phyloP scores from a whole-genome alignment of 2,797 vertebrate species.

The Leptoclinus maculatus region DNA sequence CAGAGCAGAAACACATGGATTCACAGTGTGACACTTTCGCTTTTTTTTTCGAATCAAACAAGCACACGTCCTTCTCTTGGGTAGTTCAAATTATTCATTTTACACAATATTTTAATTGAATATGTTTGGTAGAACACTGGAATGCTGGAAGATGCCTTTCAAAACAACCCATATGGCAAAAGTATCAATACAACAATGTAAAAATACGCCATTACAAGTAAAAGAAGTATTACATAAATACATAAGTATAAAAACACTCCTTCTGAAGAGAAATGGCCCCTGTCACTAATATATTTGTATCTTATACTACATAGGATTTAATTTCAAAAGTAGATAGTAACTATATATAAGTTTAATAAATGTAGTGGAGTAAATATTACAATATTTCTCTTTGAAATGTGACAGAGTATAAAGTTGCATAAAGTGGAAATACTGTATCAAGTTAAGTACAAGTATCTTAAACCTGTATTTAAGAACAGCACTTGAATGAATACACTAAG shows the following conservation, averaged over 20 bases:
- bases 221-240: neutral
- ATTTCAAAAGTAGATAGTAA: neutral
- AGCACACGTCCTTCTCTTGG: neutral
- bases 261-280: neutral
- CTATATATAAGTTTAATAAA: neutral
- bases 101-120: neutral
- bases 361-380: neutral
- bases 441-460: neutral
- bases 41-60: too few relatives aligned
- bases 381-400: neutral
- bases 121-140: neutral
- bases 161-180: neutral
- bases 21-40: neutral
- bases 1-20: constrained; percentile 7
- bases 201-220: neutral
- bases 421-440: neutral
- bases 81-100: neutral
- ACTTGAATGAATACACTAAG: neutral
- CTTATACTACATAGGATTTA: neutral
- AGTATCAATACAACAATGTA: neutral
- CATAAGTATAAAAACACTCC: neutral
- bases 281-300: neutral
- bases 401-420: neutral
- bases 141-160: neutral
- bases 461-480: neutral